phyloP scores from a whole-genome alignment of 2,797 vertebrate species.

The Myoxocephalus aenaeus region DNA sequence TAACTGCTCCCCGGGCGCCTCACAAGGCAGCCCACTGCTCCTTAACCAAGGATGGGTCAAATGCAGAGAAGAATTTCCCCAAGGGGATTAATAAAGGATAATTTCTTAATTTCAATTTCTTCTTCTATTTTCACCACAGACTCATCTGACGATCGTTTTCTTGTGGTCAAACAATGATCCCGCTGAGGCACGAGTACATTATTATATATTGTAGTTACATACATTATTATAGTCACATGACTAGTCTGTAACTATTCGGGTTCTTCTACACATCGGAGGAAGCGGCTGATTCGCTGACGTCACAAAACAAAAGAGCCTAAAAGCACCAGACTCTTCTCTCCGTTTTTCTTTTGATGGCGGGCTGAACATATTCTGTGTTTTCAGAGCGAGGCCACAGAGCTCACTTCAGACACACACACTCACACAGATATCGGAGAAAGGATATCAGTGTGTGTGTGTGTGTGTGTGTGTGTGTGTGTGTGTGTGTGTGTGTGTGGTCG shows the following conservation, averaged over 20 bases:
- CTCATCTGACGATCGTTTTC: too few species aligned
- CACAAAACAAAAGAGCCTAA: background rate
- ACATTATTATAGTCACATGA: background rate
- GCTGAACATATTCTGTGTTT: slow-evolving; percentile 11
- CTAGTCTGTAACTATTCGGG: background rate
- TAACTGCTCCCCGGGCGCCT: too few species aligned
- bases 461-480: too few species aligned
- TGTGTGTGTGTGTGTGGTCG: slow-evolving; percentile 71
- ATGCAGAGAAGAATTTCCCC: too few species aligned
- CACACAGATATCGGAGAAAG: slow-evolving; percentile 55
- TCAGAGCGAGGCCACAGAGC: slow-evolving; percentile 32
- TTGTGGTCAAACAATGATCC: background rate
- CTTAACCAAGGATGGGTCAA: too few species aligned
- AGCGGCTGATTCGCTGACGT: background rate
- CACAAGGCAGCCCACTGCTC: too few species aligned
- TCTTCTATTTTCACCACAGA: too few species aligned
- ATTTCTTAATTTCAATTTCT: too few species aligned
- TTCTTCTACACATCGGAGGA: background rate
- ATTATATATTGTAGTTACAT: too few species aligned
- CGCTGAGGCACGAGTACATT: background rate
- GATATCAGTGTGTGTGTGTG: too few species aligned
- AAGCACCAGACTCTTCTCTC: background rate
- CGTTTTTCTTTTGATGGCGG: background rate
- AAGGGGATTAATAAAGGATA: too few species aligned
- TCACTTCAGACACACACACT: slow-evolving; percentile 34